Conservation (phyloP, 1,140 invertebrate species). For the Prorops nasuta region DNA sequence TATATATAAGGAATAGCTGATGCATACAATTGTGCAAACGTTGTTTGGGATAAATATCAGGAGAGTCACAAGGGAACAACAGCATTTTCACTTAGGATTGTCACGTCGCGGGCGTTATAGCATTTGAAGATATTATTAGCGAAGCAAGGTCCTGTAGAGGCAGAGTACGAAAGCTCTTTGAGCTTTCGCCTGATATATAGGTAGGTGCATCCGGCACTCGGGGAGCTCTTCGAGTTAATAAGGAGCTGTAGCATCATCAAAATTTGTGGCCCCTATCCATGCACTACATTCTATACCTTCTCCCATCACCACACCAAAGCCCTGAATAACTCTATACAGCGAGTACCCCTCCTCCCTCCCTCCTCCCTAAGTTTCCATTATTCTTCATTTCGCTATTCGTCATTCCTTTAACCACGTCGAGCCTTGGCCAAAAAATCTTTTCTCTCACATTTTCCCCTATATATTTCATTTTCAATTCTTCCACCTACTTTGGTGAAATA, state of each 20-base stretch:
- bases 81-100: too few species aligned
- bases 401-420: too few species aligned
- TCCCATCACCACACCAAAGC: not conserved
- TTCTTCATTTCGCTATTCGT: not conserved
- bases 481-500: too few species aligned
- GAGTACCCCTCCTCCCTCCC: not conserved
- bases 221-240: conserved; percentile 33
- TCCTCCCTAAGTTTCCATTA: not conserved
- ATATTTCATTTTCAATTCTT: too few species aligned
- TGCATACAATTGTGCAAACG: too few species aligned
- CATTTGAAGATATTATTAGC: conserved; percentile 4
- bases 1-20: too few species aligned
- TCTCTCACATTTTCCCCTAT: too few species aligned
- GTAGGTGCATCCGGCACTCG: conserved; percentile 15
- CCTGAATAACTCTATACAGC: not conserved
- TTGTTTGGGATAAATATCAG: too few species aligned
- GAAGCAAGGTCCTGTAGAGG: conserved; percentile 2
- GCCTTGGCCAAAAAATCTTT: too few species aligned
- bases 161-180: conserved; percentile 23
- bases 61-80: too few species aligned
- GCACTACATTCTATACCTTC: not conserved
- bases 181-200: conserved; percentile 19
- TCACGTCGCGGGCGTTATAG: not conserved
- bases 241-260: conserved; percentile 37
- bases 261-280: conserved; percentile 34